Percentiles rank a stretch among this genome's conserved stretches.
Conservation (phyloP, 1,140 invertebrate species). For the Oreohelix idahoensis region DNA sequence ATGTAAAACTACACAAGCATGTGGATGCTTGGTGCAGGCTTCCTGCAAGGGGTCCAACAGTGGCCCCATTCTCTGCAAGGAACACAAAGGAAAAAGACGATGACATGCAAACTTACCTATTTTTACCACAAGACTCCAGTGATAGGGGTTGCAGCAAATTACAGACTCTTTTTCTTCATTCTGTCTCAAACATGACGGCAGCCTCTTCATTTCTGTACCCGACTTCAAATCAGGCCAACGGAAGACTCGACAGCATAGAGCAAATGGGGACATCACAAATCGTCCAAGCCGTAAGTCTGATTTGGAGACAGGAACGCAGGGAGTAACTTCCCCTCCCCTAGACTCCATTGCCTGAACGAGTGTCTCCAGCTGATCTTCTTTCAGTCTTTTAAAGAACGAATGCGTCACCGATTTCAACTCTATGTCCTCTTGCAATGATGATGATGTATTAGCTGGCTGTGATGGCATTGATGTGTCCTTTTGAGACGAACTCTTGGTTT, state of each 20-base stretch:
- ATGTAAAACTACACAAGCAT: no score
- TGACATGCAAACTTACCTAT: constrained; percentile 76
- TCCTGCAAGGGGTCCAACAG: no score
- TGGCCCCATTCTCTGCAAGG: no score
- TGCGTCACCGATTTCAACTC: constrained; percentile 74
- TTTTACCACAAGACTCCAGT: constrained; percentile 86
- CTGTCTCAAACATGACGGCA: constrained; percentile 84
- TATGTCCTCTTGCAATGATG: constrained; percentile 52
- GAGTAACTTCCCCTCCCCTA: constrained; percentile 73
- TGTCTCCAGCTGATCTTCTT: constrained; percentile 80
- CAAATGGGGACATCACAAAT: constrained; percentile 83
- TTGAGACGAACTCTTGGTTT: constrained; percentile 72
- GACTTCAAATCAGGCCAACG: constrained; percentile 95
- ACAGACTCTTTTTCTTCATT: constrained; percentile 24
- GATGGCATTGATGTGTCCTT: constrained; percentile 52
- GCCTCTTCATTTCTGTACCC: constrained; percentile 88
- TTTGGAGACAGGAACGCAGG: constrained; percentile 80
- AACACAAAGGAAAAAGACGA: neutral
- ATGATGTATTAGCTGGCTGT: neutral
- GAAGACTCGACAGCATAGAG: constrained; percentile 90
- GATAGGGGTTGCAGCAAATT: constrained; percentile 94
- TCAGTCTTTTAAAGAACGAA: constrained; percentile 78
- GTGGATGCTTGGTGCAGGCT: no score
- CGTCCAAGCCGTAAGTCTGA: constrained; percentile 62
- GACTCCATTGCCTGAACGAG: constrained; percentile 79